Conservation (phyloP, 2,888 invertebrate genomes). For the Ferrisia virgata region DNA sequence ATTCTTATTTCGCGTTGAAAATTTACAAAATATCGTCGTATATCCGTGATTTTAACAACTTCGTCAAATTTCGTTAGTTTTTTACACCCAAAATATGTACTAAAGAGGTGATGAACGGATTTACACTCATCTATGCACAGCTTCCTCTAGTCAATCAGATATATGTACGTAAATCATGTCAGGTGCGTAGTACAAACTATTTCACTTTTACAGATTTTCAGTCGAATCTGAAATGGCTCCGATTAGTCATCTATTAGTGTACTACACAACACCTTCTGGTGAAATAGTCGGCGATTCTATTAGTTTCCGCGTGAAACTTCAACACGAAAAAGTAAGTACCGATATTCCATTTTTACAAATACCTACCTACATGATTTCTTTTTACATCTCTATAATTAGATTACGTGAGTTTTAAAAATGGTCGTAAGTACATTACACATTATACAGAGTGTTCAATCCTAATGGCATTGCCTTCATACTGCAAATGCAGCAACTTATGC, state of each 20-base stretch:
- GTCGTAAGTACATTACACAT: too few relatives aligned
- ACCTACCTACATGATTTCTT: too few relatives aligned
- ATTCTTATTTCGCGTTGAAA: slow-evolving; percentile 1
- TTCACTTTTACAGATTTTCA: slow-evolving; percentile 57
- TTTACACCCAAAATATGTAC: neutral
- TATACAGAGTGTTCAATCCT: too few relatives aligned
- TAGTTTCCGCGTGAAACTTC: slow-evolving; percentile 63
- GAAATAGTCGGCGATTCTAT: slow-evolving; percentile 67
- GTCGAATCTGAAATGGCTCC: slow-evolving; percentile 68
- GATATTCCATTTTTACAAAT: neutral
- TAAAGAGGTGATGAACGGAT: neutral
- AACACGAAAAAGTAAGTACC: slow-evolving; percentile 58
- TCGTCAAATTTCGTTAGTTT: slow-evolving; percentile 6
- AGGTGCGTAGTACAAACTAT: neutral
- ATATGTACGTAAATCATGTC: too few relatives aligned
- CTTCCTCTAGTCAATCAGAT: too few relatives aligned
- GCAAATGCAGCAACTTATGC: too few relatives aligned
- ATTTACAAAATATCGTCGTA: neutral
- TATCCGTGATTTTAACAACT: neutral
- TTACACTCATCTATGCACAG: neutral
- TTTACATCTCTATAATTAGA: too few relatives aligned
- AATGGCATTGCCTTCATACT: too few relatives aligned
- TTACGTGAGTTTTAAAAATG: too few relatives aligned
- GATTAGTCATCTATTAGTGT: slow-evolving; percentile 64
- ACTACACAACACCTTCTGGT: slow-evolving; percentile 65